phyloP scores from a whole-genome alignment of 2,888 invertebrate species.

The Apotomis turbidana region DNA sequence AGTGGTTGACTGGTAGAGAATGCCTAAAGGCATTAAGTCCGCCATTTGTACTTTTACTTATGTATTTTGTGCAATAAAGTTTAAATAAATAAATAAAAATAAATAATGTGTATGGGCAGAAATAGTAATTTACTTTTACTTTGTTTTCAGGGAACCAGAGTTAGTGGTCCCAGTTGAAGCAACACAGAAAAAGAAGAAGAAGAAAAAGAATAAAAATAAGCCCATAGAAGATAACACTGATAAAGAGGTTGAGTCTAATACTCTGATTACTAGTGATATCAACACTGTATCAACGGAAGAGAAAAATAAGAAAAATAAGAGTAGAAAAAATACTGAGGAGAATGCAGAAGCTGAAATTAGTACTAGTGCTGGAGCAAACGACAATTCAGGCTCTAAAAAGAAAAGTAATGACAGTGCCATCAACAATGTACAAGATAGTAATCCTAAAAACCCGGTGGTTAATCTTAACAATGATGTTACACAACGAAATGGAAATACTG shows the following conservation, averaged over 20 bases:
- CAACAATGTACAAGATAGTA: constrained; percentile 18
- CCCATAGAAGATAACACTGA: constrained; percentile 30
- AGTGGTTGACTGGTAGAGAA: too few relatives aligned
- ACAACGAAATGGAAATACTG: constrained; percentile 17
- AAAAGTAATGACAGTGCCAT: constrained; percentile 39
- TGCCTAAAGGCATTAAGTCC: too few relatives aligned
- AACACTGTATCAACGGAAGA: constrained; percentile 41
- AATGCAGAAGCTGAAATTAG: constrained; percentile 33
- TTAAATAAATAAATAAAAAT: too few relatives aligned
- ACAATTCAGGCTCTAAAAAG: constrained; percentile 15
- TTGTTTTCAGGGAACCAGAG: constrained; percentile 67
- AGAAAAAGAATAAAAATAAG: constrained; percentile 66
- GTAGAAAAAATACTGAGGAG: constrained; percentile 27
- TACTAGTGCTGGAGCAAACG: constrained; percentile 2
- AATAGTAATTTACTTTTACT: background rate
- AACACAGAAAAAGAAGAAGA: constrained; percentile 65
- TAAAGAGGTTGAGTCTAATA: constrained; percentile 49
- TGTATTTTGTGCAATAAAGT: too few relatives aligned
- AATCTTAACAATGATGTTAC: constrained; percentile 20
- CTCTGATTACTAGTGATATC: constrained; percentile 38
- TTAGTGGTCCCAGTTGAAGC: constrained; percentile 63
- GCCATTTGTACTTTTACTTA: too few relatives aligned
- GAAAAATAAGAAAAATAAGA: constrained; percentile 49
- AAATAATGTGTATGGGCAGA: too few relatives aligned
- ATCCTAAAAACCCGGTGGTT: constrained; percentile 5